Evolutionary conservation across 2,888 invertebrate species (phyloP).

Genomic region (Tanypteryx hageni): DNA sequence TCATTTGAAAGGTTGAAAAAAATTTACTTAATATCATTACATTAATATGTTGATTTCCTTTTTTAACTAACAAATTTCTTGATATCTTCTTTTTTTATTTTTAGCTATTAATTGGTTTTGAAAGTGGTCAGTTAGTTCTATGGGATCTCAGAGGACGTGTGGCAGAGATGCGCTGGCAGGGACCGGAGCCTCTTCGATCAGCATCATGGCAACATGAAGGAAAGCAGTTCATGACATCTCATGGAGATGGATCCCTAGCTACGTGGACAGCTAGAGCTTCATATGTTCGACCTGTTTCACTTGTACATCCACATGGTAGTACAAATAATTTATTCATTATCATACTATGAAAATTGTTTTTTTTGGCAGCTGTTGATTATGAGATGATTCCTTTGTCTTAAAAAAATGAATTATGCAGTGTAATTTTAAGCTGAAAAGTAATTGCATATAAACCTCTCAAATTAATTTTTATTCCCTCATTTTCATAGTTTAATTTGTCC

Average conservation of each 20-base stretch:
- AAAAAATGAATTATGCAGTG: neutral
- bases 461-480: neutral
- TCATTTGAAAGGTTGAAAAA: no score
- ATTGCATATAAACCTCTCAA: neutral
- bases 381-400: neutral
- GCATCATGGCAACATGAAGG: constrained; percentile 99
- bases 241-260: constrained; percentile 96
- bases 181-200: constrained; percentile 87
- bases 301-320: constrained; percentile 95
- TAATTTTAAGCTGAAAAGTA: neutral
- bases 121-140: constrained; percentile 93
- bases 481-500: neutral
- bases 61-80: neutral
- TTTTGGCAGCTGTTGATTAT: no score
- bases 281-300: constrained; percentile 86
- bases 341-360: no score
- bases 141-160: constrained; percentile 95
- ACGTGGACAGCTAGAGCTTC: constrained; percentile 90
- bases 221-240: constrained; percentile 97
- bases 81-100: constrained; percentile 69
- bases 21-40: no score
- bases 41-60: neutral
- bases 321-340: no score
- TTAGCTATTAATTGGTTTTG: constrained; percentile 97
- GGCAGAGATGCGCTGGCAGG: constrained; percentile 91